Evolutionary conservation across 2,113 vertebrate species (phyloP), one percentile per base, ranked within the genome.

Genomic region (Myrmophylax atrothorax): DNA sequence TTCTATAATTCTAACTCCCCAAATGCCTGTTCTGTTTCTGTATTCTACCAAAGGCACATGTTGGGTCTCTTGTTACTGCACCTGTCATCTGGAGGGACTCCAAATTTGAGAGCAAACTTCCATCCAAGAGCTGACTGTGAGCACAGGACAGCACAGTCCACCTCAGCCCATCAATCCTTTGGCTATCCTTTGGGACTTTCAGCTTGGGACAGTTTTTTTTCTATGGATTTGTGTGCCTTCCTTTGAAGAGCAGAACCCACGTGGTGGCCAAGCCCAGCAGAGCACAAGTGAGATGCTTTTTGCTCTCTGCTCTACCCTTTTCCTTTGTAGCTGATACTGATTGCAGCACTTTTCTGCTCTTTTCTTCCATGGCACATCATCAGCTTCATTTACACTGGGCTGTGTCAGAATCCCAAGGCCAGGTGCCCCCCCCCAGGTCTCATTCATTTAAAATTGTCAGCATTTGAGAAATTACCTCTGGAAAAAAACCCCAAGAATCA

Each of bases 21-120:
- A 23, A 18, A 12, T 0, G 0, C 35, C 18, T 13, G 4, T 3
- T 49, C 19, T 55, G 17, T 8, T n/a, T 77, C 42, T 75, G n/a
- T 37, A 14, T 13, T 50, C 52, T 37, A 1, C 25, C 56, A 47
- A 26, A 69, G 2, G 9, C 6, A 4, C 9, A 1, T 6, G 10
- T 14, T 55, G 40, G 6, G 4, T 55, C 3, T 75, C 35, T 42
- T 31, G n/a, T 22, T 46, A 18, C 33, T 55, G 70, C 22, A 16
- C 26, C 24, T 35, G n/a, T 3, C 59, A 64, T 38, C 35, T 18
- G 47, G 29, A 62, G 29, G 14, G 20, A 37, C 26, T 79, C 37
- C 37, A 56, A 16, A 14, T 7, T 4, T 1, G 1, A 68, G 38
- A 33, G 16, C 18, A 33, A 7, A 15, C 29, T 5, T 6, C 59